Base-by-base conservation (phyloP, 2,888 invertebrate species). In the Hedya salicella region DNA sequence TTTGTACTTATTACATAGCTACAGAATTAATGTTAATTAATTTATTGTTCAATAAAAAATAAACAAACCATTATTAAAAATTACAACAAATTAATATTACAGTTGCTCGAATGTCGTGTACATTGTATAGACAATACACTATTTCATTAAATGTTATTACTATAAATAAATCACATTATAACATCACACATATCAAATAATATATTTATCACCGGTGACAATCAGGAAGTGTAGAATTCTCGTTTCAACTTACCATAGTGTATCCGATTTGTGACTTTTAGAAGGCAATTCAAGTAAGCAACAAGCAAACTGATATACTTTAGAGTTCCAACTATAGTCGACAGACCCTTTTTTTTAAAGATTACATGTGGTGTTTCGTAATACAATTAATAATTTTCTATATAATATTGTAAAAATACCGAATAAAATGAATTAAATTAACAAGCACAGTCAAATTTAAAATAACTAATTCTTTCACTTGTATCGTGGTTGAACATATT, bases 151-250 rank as follows among this genome's bases (percentile, higher is more conserved):
- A 9, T 42, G 40, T 44, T 25, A 14, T 21, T 46, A 4, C 39
- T 49, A 59, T 39, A 60, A 60, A 60, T 60, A 49, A 49, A 60
- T 60, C 48, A 49, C 59, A 60, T 36, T 57, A n/a, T 25, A 21
- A 25, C 39, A 60, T 59, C 39, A 59, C 48, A 59, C 3, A 57
- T 44, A 32, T 32, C 0, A 32, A 57, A 57, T 3, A 48, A 36
- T 36, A 9, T 36, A 9, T 11, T 36, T 36, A 36, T 21, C 48
- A 48, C 44, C 21, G 21, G 6, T 25, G 13, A 13, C 19, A 13
- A 21, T n/a, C 48, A 21, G 19, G 3, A 46, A 13, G n/a, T 17
- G 5, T 48, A 36, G 21, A 21, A 48, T 11, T 13, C 5, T 21
- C 3, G 11, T 21, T 1, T 48, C 19, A n/a, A n/a, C 5, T 4